Base-by-base conservation (phyloP, 37 sponge, comb jelly and placozoan species). In the Cliona cf. orientalis region DNA sequence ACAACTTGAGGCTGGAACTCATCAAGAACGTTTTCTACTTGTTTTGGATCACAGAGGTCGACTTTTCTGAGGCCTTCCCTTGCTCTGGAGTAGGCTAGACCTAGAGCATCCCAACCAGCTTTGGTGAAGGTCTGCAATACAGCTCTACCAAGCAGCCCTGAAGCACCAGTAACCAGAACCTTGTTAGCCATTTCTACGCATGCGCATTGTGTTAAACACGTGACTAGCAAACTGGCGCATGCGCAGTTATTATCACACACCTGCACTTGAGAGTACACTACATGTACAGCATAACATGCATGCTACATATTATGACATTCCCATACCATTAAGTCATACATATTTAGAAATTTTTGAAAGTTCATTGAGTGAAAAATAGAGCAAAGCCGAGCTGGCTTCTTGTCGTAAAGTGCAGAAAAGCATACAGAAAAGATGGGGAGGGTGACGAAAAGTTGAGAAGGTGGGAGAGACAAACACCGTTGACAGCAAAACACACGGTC, bases 131-230 rank as follows among this genome's bases (percentile, higher is more conserved):
- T 69, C 35, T 56, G 58, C 34, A 68, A 43, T 0, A 95, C 19
- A 11, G 66, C 76, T 39, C 96, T 72, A 21, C 96, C 96, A 2
- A 95, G 82, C n/a, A 95, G 81, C 3, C 96, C 96, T 5, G 96
- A 95, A 1, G 94, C 96, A 22, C 96, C 96, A 31, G 96, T 95
- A 34, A 95, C 69, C 33, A 95, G 25, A 41, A 95, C 94, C 77
- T 72, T 90, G 36, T 64, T 79, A n/a, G 63, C 72, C 80, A 80
- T 80, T n/a, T n/a, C n/a, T n/a, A n/a, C n/a, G n/a, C n/a, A n/a
- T n/a, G n/a, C n/a, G n/a, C n/a, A n/a, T n/a, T n/a, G n/a, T n/a
- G n/a, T n/a, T n/a, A n/a, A n/a, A n/a, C n/a, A n/a, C n/a, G n/a
- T n/a, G n/a, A n/a, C n/a, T n/a, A n/a, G n/a, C n/a, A n/a, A n/a